Evolutionary conservation across 2,797 vertebrate species (phyloP).

Genomic region (Sebastiscus tertius): DNA sequence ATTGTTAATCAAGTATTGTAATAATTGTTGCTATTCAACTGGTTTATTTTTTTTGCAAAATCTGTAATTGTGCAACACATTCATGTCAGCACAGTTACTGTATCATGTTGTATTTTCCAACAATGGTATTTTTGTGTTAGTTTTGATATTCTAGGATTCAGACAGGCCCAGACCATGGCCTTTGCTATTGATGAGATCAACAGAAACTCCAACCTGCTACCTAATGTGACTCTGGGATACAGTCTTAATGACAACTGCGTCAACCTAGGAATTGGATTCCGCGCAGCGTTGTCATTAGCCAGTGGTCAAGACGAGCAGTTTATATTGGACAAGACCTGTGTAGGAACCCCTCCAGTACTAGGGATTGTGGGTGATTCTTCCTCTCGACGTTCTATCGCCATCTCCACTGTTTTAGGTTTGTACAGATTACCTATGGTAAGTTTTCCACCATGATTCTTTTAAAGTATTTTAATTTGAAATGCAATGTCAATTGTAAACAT

Average conservation of each 20-base stretch:
- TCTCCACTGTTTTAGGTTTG: constrained; percentile 56
- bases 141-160: constrained; percentile 66
- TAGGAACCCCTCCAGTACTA: constrained; percentile 41
- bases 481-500: not conserved
- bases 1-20: constrained; percentile 7
- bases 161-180: constrained; percentile 69
- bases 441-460: not conserved
- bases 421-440: constrained; percentile 66
- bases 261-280: constrained; percentile 69
- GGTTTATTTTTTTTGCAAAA: not conserved
- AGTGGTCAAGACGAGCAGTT: constrained; percentile 48
- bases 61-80: not conserved
- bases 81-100: constrained; percentile 23
- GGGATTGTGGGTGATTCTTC: constrained; percentile 66
- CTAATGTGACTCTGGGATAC: constrained; percentile 5
- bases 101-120: not conserved
- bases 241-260: constrained; percentile 63
- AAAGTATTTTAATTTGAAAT: not conserved
- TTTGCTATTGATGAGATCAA: constrained; percentile 79
- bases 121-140: constrained; percentile 32
- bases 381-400: constrained; percentile 56
- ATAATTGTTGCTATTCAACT: not conserved
- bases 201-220: not conserved
- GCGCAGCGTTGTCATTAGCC: constrained; percentile 60
- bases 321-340: constrained; percentile 24